Conservation (phyloP, 1,140 invertebrate species). For the Drosophila athabasca region DNA sequence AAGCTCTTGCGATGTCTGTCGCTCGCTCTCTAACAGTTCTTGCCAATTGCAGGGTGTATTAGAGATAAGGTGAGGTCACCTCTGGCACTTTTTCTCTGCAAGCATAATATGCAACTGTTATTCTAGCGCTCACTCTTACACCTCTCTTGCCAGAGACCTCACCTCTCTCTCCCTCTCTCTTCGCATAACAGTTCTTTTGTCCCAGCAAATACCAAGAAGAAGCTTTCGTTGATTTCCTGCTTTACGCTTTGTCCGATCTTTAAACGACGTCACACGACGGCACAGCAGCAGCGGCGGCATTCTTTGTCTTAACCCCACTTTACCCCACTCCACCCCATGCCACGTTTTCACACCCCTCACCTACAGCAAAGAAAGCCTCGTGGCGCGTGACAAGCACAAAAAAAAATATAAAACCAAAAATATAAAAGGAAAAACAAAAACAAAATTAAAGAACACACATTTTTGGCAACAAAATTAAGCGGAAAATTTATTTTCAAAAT, state of each 20-base stretch:
- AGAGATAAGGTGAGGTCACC: no score
- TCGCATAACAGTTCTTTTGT: no score
- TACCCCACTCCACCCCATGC: conserved; percentile 1
- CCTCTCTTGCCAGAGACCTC: no score
- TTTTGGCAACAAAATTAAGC: conserved; percentile 61
- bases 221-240: conserved; percentile 18
- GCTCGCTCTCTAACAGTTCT: neutral
- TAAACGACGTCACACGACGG: conserved; percentile 26
- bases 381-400: conserved; percentile 66
- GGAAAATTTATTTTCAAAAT: conserved; percentile 49
- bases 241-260: conserved; percentile 15
- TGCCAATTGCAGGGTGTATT: neutral
- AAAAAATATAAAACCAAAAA: conserved; percentile 4
- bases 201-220: neutral
- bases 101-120: no score
- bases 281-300: conserved; percentile 11
- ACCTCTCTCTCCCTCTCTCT: no score
- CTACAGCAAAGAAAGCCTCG: conserved; percentile 30
- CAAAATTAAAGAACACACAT: conserved; percentile 20
- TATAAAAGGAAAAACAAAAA: conserved; percentile 20
- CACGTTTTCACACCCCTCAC: conserved; percentile 14
- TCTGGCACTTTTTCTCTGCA: no score
- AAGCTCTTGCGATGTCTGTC: neutral
- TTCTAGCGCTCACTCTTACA: no score
- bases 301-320: conserved; percentile 43